These are phyloP conservation scores for Cygnus atratus DNA, from an alignment of 2,113 vertebrate species.

Conservation along the genomic window DNA sequence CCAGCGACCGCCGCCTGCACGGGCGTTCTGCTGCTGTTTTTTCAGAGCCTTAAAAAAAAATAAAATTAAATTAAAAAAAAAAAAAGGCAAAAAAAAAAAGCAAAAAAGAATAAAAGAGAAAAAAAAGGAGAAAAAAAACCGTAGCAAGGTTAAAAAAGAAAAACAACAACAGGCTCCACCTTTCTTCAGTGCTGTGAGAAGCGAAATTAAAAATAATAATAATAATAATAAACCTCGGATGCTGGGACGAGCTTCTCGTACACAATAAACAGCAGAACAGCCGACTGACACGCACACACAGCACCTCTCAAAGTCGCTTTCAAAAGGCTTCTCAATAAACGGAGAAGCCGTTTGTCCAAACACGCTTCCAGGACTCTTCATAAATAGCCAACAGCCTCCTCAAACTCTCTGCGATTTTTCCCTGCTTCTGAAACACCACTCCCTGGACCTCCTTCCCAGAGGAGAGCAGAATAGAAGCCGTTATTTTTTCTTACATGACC, in stretches of 20 bases:
- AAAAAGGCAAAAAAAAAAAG: background rate
- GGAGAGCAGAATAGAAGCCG: background rate
- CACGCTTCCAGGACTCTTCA: constrained; percentile 15
- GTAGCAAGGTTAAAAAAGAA: background rate
- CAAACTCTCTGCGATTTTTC: background rate
- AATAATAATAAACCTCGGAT: background rate
- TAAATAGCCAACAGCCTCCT: constrained; percentile 1
- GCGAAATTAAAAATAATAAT: background rate
- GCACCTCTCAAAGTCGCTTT: background rate
- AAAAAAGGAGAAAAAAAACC: background rate
- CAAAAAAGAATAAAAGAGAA: background rate
- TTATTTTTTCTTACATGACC: background rate
- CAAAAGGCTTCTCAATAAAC: background rate
- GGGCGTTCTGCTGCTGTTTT: background rate
- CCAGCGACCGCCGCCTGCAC: background rate
- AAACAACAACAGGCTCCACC: background rate
- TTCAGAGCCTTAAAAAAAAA: background rate
- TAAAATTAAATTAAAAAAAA: background rate
- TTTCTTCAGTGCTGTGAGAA: background rate
- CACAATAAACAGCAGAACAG: background rate
- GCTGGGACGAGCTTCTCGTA: background rate
- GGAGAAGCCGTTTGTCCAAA: constrained; percentile 28
- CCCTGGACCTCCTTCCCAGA: background rate
- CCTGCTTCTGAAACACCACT: background rate
- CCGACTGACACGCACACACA: background rate